Evolutionary conservation across 2,797 vertebrate species (phyloP).

Genomic region (Mus minutoides): DNA sequence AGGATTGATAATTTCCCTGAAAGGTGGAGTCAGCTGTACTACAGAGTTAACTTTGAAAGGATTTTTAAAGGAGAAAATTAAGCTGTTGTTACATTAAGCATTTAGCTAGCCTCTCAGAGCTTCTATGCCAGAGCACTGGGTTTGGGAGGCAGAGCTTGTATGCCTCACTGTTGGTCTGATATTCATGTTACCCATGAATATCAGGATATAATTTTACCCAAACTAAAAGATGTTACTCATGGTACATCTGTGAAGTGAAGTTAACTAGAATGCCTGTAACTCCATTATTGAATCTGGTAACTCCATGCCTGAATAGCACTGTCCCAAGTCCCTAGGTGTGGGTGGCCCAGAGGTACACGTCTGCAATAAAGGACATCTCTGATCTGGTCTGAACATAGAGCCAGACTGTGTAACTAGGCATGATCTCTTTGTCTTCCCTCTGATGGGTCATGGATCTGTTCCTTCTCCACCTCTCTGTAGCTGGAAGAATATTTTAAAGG

Average conservation of each 20-base stretch:
- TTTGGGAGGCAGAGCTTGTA: not conserved
- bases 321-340: not conserved
- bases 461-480: slow-evolving; percentile 47
- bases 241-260: not conserved
- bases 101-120: not conserved
- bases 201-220: not conserved
- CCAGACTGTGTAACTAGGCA: not conserved
- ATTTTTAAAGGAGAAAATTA: not conserved
- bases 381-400: not conserved
- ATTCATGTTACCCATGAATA: too few species aligned
- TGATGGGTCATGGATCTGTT: not conserved
- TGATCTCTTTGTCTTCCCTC: slow-evolving; percentile 25
- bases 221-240: not conserved
- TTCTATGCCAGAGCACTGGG: not conserved
- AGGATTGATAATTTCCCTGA: slow-evolving; percentile 6
- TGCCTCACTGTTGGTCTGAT: not conserved
- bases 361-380: not conserved
- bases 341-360: too few species aligned
- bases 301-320: not conserved
- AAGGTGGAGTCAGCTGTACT: not conserved
- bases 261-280: not conserved
- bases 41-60: slow-evolving; percentile 19
- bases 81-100: not conserved
- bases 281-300: not conserved
- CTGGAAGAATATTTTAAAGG: slow-evolving; percentile 56